These are phyloP conservation scores for Micrastur ruficollis DNA, from an alignment of 2,797 vertebrate species.

Conservation along the genomic window DNA sequence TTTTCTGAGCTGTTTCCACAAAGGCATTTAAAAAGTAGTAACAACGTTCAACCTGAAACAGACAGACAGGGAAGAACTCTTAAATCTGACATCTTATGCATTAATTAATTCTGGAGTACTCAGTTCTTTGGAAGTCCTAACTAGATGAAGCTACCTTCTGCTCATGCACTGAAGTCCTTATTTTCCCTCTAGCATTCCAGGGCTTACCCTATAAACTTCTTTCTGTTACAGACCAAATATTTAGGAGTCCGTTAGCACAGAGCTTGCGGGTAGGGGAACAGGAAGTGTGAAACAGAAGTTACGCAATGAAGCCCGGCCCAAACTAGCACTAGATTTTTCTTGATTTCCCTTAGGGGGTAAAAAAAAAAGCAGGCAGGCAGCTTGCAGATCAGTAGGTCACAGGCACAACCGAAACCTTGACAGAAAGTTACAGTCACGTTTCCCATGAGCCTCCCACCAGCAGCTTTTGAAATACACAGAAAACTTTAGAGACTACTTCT, in stretches of 20 bases:
- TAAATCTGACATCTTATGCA: not conserved
- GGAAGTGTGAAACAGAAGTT: not conserved
- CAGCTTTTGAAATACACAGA: accelerated
- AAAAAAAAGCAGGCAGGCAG: not conserved
- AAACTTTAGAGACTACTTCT: not conserved
- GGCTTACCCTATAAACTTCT: not conserved
- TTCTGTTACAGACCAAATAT: not conserved
- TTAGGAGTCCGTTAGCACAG: not conserved
- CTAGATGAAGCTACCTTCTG: not conserved
- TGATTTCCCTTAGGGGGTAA: not conserved
- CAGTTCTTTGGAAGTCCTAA: not conserved
- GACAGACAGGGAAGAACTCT: not conserved
- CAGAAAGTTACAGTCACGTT: accelerated
- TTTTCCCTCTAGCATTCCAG: not conserved
- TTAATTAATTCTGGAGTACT: not conserved
- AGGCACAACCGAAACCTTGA: not conserved
- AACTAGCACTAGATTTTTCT: not conserved
- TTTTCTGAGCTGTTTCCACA: slow-evolving; percentile 90
- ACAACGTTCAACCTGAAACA: slow-evolving; percentile 89
- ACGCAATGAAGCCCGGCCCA: not conserved
- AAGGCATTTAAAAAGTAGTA: slow-evolving; percentile 92
- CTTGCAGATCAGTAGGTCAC: not conserved
- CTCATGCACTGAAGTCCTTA: not conserved
- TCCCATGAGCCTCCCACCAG: not conserved
- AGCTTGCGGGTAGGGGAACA: not conserved